Conservation (phyloP, 64 coral and sea anemone genomes). For the Montipora efflorescens region DNA sequence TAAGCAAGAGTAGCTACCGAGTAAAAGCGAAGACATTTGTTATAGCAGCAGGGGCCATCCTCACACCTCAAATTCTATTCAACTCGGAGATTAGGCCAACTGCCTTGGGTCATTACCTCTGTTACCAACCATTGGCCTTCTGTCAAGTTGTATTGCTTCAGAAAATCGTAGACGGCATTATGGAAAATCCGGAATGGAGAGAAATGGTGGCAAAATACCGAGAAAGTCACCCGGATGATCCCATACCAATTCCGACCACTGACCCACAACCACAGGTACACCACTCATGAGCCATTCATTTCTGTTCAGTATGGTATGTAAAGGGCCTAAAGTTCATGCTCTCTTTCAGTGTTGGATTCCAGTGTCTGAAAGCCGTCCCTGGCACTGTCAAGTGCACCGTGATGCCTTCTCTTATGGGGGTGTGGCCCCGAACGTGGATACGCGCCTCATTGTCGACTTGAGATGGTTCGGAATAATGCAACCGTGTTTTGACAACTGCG, state of each 20-base stretch:
- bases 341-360: slow-evolving; percentile 52
- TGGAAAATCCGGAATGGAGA: slow-evolving; percentile 16
- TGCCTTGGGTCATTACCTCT: slow-evolving; percentile 32
- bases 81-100: slow-evolving; percentile 7
- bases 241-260: not conserved
- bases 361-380: slow-evolving; percentile 18
- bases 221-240: slow-evolving; percentile 13
- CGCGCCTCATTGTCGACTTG: slow-evolving; percentile 39
- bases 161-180: slow-evolving; percentile 15
- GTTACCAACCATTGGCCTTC: slow-evolving; percentile 36
- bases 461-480: slow-evolving; percentile 41
- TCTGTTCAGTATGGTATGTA: too few relatives aligned
- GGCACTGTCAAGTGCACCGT: slow-evolving; percentile 53
- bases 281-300: not conserved
- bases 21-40: slow-evolving; percentile 12
- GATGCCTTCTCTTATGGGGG: slow-evolving; percentile 50
- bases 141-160: slow-evolving; percentile 29
- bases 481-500: slow-evolving; percentile 18
- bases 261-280: slow-evolving; percentile 16
- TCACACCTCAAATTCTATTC: slow-evolving; percentile 31
- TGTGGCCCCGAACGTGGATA: not conserved
- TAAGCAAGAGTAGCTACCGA: not conserved
- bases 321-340: not conserved
- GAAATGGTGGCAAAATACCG: not conserved
- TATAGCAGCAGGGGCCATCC: slow-evolving; percentile 1